Conservation (phyloP, 2,797 vertebrate species). For the Botia almorhae region DNA sequence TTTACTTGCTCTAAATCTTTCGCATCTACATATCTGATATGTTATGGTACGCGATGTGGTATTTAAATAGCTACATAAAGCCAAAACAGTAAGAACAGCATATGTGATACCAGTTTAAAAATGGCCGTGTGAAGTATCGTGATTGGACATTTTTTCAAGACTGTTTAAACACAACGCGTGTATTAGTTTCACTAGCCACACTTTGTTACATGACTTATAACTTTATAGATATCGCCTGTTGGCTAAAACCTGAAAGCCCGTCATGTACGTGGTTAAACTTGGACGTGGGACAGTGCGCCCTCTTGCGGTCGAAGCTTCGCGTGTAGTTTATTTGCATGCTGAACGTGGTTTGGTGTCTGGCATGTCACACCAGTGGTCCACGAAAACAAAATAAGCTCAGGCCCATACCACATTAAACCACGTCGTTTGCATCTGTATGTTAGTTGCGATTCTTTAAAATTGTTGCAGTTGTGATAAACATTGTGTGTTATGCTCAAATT, state of each 20-base stretch:
- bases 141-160: neutral
- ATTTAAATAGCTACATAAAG: neutral
- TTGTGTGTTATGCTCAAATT: too few relatives aligned
- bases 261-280: neutral
- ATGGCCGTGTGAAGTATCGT: neutral
- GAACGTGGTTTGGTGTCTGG: neutral
- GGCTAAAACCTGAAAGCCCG: neutral
- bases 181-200: too few relatives aligned
- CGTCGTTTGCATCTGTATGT: neutral
- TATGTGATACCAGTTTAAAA: neutral
- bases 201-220: neutral
- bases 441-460: neutral
- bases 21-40: neutral
- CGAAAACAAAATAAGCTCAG: neutral
- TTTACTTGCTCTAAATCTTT: neutral
- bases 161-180: neutral
- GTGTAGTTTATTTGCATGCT: neutral
- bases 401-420: neutral
- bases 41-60: neutral
- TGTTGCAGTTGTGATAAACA: too few relatives aligned
- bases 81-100: neutral
- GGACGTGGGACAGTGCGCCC: slow-evolving; percentile 8
- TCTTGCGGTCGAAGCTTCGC: slow-evolving; percentile 1
- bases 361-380: neutral
- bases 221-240: too few relatives aligned